Evolutionary conservation across 2,888 invertebrate species (phyloP).

Genomic region (Mayetiola destructor): DNA sequence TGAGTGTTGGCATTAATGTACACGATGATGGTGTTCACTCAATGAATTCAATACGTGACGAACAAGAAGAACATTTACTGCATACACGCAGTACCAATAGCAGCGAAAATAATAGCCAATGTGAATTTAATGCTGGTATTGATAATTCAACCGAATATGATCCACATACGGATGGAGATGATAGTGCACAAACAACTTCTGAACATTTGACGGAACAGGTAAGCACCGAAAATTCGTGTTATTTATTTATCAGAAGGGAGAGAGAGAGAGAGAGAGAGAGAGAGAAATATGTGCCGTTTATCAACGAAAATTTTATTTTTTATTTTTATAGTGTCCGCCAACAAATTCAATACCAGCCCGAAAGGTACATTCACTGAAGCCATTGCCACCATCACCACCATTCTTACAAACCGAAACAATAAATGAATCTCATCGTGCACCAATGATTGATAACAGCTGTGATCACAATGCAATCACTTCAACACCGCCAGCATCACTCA

Average conservation of each 20-base stretch:
- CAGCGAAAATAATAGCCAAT: slow-evolving; percentile 1
- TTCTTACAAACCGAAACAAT: neutral
- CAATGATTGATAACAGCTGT: too few species aligned
- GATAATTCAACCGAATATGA: slow-evolving; percentile 6
- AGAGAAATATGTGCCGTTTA: neutral
- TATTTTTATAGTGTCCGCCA: slow-evolving; percentile 4
- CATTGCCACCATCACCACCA: neutral
- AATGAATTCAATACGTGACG: slow-evolving; percentile 22
- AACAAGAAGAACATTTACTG: slow-evolving; percentile 15
- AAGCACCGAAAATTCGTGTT: neutral
- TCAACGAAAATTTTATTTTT: neutral
- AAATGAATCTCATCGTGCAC: neutral
- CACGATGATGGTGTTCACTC: slow-evolving; percentile 18
- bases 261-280: neutral
- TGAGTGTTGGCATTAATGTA: neutral
- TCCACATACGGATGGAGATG: slow-evolving; percentile 11
- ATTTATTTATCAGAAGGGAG: neutral
- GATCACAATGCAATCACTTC: neutral
- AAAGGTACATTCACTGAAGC: neutral
- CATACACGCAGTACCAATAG: slow-evolving; percentile 4
- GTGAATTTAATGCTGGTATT: slow-evolving; percentile 11
- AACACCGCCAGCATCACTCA: neutral
- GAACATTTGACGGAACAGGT: neutral
- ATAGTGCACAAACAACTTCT: neutral
- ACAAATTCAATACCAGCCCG: neutral